A percentile compares a stretch with the other conserved stretches of the same genome.
Conservation (phyloP, 2,797 vertebrate genomes). For the Odontamblyopus lacepedii region DNA sequence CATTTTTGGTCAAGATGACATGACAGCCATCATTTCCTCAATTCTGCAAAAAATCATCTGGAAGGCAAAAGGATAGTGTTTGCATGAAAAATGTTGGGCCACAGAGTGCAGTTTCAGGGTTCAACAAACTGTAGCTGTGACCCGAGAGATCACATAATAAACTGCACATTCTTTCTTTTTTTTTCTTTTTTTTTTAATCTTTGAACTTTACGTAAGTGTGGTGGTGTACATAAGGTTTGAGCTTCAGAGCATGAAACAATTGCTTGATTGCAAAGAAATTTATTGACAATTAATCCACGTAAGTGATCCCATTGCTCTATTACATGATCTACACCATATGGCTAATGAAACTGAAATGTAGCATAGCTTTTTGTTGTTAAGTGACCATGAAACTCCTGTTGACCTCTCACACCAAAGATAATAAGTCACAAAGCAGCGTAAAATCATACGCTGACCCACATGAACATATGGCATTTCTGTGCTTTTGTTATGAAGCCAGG, state of each 20-base stretch:
- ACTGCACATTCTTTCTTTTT: neutral
- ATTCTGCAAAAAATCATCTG: neutral
- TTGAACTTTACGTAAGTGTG: neutral
- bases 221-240: neutral
- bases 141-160: neutral
- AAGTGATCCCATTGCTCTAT: neutral
- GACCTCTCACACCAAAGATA: conserved; percentile 10
- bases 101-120: neutral
- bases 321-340: neutral
- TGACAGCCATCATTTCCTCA: neutral
- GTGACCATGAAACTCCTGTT: conserved; percentile 1
- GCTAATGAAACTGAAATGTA: neutral
- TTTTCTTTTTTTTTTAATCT: neutral
- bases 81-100: neutral
- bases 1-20: neutral
- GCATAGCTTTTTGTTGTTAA: conserved; percentile 5
- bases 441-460: conserved; percentile 3
- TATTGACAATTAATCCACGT: neutral
- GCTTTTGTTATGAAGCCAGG: conserved; percentile 3
- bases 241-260: neutral
- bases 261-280: neutral
- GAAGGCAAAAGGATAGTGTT: neutral
- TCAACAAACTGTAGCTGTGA: neutral
- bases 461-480: neutral
- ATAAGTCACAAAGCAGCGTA: conserved; percentile 13